Evolutionary conservation across 2,113 vertebrate species (phyloP).

Genomic region (Tonatia bakeri): DNA sequence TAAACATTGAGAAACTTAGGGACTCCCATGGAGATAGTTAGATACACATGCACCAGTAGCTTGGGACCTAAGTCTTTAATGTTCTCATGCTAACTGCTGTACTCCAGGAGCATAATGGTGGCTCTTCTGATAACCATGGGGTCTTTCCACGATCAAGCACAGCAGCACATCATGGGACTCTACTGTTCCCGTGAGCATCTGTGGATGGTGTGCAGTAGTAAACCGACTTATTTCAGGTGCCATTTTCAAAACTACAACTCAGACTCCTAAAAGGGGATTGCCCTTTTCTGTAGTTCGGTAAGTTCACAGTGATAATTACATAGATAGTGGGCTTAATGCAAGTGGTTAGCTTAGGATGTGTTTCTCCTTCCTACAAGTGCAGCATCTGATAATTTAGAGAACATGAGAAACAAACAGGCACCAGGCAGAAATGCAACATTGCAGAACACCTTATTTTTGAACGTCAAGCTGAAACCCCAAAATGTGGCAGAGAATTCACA

Average conservation of each 20-base stretch:
- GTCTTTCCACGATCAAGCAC: neutral
- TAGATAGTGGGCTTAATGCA: neutral
- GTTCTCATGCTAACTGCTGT: neutral
- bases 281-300: neutral
- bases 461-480: neutral
- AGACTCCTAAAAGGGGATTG: neutral
- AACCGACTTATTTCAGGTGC: neutral
- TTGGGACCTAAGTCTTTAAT: neutral
- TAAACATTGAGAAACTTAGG: neutral
- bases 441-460: neutral
- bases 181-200: neutral
- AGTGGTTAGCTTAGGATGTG: neutral
- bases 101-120: neutral
- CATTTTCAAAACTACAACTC: neutral
- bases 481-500: neutral
- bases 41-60: neutral
- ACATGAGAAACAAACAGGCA: neutral
- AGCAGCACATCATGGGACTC: neutral
- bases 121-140: neutral
- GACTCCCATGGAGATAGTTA: neutral
- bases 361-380: neutral
- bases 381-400: neutral
- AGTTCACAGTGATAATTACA: neutral
- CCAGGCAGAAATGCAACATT: neutral
- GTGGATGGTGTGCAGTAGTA: neutral